Conservation (phyloP, 2,113 vertebrate species). For the Pionites leucogaster region DNA sequence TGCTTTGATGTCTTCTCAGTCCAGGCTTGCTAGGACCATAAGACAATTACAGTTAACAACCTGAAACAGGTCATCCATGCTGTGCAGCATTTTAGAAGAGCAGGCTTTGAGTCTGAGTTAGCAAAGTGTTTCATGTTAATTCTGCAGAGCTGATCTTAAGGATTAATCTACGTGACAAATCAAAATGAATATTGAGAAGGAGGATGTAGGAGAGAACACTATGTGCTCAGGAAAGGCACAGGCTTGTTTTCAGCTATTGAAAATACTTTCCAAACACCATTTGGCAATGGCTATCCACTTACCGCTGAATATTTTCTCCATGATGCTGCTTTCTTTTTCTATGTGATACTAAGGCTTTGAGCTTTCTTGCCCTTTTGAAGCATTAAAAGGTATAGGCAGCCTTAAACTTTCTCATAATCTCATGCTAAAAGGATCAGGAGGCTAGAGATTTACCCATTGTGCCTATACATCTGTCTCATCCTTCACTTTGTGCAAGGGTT, state of each 20-base stretch:
- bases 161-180: not conserved
- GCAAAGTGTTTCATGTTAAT: not conserved
- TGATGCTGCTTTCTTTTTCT: not conserved
- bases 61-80: not conserved
- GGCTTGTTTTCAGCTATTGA: not conserved
- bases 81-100: not conserved
- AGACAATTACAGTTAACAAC: not conserved
- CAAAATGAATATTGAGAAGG: not conserved
- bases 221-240: not conserved
- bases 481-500: not conserved
- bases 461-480: not conserved
- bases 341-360: not conserved
- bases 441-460: not conserved
- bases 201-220: not conserved
- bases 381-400: not conserved
- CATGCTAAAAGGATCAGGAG: not conserved
- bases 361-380: not conserved
- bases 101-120: not conserved
- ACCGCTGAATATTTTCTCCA: not conserved
- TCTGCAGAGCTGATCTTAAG: not conserved
- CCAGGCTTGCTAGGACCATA: not conserved
- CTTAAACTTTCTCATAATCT: not conserved
- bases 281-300: not conserved
- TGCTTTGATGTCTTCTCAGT: not conserved
- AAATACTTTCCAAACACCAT: not conserved